These are phyloP conservation scores for Pterocles orientalis DNA, from an alignment of 2,113 vertebrate genomes.

Conservation along the genomic window DNA sequence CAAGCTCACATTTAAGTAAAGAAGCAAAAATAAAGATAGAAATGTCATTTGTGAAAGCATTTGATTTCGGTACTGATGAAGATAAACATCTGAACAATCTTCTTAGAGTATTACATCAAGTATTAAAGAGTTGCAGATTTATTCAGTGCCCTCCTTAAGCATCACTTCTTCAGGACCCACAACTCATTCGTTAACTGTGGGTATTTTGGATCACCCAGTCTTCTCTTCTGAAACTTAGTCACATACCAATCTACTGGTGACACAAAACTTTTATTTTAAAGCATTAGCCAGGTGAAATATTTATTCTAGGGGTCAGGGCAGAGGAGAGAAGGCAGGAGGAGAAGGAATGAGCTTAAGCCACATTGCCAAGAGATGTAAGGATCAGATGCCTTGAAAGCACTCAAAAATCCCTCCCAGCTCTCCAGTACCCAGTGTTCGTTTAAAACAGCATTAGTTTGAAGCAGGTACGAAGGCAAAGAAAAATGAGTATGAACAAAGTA, in stretches of 20 bases:
- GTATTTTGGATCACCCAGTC: not conserved
- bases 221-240: not conserved
- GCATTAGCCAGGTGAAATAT: not conserved
- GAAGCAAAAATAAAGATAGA: not conserved
- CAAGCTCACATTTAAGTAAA: not conserved
- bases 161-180: not conserved
- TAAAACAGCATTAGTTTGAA: not conserved
- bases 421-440: not conserved
- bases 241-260: not conserved
- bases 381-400: not conserved
- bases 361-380: not conserved
- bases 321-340: not conserved
- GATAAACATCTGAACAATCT: not conserved
- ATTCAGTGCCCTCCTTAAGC: not conserved
- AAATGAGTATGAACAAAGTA: conserved; percentile 10
- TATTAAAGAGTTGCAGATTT: not conserved
- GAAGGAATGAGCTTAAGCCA: not conserved
- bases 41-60: not conserved
- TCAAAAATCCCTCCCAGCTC: not conserved
- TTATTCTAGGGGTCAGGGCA: not conserved
- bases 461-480: not conserved
- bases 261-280: not conserved
- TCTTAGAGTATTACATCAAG: not conserved
- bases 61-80: not conserved
- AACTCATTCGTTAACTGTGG: not conserved